These are phyloP conservation scores for Datnioides undecimradiatus DNA, from an alignment of 2,113 vertebrate species.

Conservation along the genomic window DNA sequence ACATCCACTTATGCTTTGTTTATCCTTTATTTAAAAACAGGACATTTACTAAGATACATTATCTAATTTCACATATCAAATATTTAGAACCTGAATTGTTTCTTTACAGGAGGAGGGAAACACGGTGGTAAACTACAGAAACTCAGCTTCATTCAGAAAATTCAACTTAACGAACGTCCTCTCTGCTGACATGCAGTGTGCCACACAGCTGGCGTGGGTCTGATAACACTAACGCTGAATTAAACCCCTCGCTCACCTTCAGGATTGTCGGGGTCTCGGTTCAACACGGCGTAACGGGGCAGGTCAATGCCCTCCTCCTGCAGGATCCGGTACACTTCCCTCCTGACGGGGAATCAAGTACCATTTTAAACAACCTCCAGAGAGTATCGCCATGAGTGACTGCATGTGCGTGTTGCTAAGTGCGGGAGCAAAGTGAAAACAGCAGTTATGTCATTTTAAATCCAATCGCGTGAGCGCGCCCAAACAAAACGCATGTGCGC, in stretches of 20 bases:
- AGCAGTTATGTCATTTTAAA: conserved; percentile 4
- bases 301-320: conserved; percentile 96
- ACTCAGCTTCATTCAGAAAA: not conserved
- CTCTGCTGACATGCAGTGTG: no score
- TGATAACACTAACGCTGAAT: not conserved
- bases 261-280: conserved; percentile 93
- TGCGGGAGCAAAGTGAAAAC: not conserved
- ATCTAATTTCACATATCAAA: not conserved
- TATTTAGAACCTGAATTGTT: not conserved
- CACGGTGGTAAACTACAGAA: not conserved
- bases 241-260: conserved; percentile 84
- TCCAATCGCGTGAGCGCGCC: not conserved
- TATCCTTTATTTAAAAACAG: not conserved
- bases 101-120: not conserved
- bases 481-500: not conserved
- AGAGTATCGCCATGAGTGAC: not conserved
- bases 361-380: not conserved
- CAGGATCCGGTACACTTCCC: conserved; percentile 97
- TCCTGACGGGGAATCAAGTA: conserved; percentile 79
- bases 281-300: conserved; percentile 95
- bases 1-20: not conserved
- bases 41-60: not conserved
- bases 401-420: not conserved
- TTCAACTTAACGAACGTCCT: no score
- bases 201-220: no score